phyloP scores from a whole-genome alignment of 2,113 vertebrate genomes.

The Thymallus thymallus region DNA sequence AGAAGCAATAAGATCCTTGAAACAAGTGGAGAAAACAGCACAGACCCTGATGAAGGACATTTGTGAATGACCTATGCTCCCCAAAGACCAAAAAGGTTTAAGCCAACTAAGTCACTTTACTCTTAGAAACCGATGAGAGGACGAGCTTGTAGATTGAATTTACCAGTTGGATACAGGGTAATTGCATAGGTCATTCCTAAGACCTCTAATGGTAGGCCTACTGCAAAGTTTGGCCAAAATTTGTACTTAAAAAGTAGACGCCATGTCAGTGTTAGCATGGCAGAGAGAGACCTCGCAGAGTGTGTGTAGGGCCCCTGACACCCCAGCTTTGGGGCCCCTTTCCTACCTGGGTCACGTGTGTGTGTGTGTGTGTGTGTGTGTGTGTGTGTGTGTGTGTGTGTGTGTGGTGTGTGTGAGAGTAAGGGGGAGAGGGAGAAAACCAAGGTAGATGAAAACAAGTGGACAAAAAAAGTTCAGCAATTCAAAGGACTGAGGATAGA shows the following conservation, averaged over 20 bases:
- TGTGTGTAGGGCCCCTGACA: not conserved
- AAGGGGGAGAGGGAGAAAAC: slow-evolving; percentile 1
- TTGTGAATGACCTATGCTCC: no score
- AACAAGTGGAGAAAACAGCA: no score
- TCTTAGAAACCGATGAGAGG: not conserved
- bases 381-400: not conserved
- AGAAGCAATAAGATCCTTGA: no score
- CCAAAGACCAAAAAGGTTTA: not conserved
- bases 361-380: slow-evolving; percentile 33
- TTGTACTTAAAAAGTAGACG: no score
- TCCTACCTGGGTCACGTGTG: not conserved
- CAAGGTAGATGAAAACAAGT: not conserved
- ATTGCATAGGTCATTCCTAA: not conserved
- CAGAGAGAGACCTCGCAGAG: slow-evolving; percentile 2
- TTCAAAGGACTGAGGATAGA: not conserved
- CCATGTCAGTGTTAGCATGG: not conserved
- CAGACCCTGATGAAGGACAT: no score
- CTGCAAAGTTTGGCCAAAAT: not conserved
- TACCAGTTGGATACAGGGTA: not conserved
- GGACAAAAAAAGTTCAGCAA: not conserved
- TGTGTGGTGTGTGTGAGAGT: not conserved
- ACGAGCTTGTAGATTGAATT: not conserved
- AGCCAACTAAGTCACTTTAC: not conserved
- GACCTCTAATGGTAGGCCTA: not conserved
- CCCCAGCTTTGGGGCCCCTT: not conserved